These are phyloP conservation scores for Acromyrmex heyeri DNA, from an alignment of 1,140 invertebrate species.

Conservation along the genomic window DNA sequence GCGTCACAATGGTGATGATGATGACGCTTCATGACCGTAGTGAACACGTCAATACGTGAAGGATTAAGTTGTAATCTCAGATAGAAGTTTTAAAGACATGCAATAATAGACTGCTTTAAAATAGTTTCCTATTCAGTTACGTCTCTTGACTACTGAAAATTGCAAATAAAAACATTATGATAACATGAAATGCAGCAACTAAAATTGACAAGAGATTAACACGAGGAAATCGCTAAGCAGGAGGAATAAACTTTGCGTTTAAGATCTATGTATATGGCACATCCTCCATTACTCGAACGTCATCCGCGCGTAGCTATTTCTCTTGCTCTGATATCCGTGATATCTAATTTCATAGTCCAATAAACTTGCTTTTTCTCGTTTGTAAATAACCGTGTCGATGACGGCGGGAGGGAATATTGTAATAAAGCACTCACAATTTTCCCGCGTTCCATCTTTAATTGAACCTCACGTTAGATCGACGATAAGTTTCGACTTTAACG, in stretches of 20 bases:
- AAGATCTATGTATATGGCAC: not conserved
- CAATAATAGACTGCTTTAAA: not conserved
- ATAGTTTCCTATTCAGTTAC: not conserved
- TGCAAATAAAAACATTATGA: not conserved
- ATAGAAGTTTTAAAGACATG: not conserved
- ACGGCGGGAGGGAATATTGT: not conserved
- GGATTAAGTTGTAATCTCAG: not conserved
- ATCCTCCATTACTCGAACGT: not conserved
- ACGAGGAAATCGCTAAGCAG: not conserved
- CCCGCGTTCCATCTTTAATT: slow-evolving; percentile 22
- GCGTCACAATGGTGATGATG: not conserved
- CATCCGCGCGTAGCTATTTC: not conserved
- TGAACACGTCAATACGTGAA: not conserved
- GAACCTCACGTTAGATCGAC: slow-evolving; percentile 7
- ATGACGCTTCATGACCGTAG: no score
- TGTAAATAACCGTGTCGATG: not conserved
- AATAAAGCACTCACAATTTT: slow-evolving; percentile 42
- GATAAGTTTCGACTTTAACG: slow-evolving; percentile 50
- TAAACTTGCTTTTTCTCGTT: slow-evolving; percentile 21
- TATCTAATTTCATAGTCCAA: slow-evolving; percentile 15
- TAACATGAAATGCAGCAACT: not conserved
- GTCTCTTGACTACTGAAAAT: not conserved
- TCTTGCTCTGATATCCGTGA: not conserved
- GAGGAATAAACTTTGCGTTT: not conserved
- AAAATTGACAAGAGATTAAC: slow-evolving; percentile 6